Evolutionary conservation across 2,888 invertebrate species (phyloP).

Genomic region (Pardosa pseudoannulata): DNA sequence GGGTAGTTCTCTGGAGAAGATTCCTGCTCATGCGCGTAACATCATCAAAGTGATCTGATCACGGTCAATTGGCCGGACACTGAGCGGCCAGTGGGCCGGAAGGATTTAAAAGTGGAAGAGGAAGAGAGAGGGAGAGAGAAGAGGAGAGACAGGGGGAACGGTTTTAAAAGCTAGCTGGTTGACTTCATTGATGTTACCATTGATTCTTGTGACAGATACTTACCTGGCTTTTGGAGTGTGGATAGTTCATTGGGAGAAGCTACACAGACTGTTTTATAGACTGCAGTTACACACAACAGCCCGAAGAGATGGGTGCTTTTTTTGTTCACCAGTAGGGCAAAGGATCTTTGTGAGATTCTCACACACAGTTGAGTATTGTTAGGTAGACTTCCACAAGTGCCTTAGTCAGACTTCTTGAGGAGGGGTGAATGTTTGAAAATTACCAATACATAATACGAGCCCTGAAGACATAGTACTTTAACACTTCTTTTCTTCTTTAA

Average conservation of each 20-base stretch:
- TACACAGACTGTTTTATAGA: not conserved
- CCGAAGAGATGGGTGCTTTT: not conserved
- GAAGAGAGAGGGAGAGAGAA: not conserved
- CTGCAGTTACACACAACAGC: not conserved
- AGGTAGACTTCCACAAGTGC: not conserved
- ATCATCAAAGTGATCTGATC: conserved; percentile 67
- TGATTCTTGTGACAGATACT: conserved; percentile 26
- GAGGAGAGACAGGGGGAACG: conserved; percentile 24
- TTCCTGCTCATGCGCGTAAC: conserved; percentile 40
- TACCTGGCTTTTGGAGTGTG: not conserved
- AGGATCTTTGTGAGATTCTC: not conserved
- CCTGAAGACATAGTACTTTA: not conserved
- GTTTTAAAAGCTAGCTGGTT: conserved; percentile 56
- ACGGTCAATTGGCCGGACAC: conserved; percentile 67
- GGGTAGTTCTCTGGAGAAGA: conserved; percentile 40
- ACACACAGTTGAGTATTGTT: not conserved
- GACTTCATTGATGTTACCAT: conserved; percentile 62
- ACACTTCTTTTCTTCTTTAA: too few relatives aligned
- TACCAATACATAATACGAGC: not conserved
- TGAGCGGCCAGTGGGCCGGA: conserved; percentile 45
- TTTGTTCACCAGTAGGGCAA: not conserved
- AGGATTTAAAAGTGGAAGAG: conserved; percentile 44
- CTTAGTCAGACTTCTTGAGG: not conserved
- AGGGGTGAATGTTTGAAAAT: not conserved
- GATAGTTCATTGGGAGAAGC: not conserved